A percentile compares a stretch with the other conserved stretches of the same genome.
Evolutionary conservation across 2,797 vertebrate genomes (phyloP).

Genomic region (Periparus ater): DNA sequence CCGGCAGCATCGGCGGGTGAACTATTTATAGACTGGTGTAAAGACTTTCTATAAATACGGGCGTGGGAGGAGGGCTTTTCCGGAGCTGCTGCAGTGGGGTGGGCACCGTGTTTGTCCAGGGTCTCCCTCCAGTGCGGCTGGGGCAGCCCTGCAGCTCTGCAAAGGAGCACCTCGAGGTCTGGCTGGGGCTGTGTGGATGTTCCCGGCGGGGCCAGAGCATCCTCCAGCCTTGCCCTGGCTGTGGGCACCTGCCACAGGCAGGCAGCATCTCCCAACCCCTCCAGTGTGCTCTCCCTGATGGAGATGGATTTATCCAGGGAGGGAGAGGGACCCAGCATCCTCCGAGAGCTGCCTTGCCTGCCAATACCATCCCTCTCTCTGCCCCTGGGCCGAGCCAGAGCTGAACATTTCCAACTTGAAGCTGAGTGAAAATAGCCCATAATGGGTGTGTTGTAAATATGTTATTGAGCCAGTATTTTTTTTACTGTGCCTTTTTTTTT

Average conservation of each 20-base stretch:
- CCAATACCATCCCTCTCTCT: not conserved
- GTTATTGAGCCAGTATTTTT: slow-evolving; percentile 88
- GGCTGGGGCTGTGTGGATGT: fast-evolving
- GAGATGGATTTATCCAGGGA: not conserved
- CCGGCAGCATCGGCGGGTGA: not conserved
- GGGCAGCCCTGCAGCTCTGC: not conserved
- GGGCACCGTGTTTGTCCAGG: not conserved
- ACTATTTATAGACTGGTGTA: slow-evolving; percentile 3
- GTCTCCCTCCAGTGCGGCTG: not conserved
- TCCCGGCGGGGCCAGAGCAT: not conserved
- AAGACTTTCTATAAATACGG: not conserved
- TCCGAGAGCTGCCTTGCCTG: not conserved
- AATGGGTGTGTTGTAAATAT: slow-evolving; percentile 91
- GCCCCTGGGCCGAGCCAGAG: slow-evolving; percentile 14
- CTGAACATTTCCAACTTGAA: slow-evolving; percentile 46
- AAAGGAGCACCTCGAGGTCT: not conserved
- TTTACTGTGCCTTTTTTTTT: slow-evolving; percentile 83
- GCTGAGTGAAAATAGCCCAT: slow-evolving; percentile 85
- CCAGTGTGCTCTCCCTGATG: not conserved
- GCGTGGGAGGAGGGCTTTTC: not conserved
- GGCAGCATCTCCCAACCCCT: not conserved
- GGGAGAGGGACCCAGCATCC: not conserved
- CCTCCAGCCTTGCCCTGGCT: not conserved
- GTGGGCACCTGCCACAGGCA: not conserved
- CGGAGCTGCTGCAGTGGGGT: fast-evolving